phyloP scores from a whole-genome alignment of 2,797 vertebrate species.

The Epinephelus malabaricus region DNA sequence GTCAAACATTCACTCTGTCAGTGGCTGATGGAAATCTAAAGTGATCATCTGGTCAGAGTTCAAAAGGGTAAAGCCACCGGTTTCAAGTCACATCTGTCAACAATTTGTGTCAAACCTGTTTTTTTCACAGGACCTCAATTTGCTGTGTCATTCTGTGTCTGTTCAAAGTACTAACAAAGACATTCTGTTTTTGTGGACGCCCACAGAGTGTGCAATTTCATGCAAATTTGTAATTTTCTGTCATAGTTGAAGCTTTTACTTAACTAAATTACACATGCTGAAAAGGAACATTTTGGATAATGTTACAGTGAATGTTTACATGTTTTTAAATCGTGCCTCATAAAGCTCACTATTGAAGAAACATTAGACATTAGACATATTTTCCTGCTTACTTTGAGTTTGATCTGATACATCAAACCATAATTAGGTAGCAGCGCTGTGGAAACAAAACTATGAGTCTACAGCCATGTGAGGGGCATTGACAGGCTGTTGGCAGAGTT shows the following conservation, averaged over 20 bases:
- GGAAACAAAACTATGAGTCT: not conserved
- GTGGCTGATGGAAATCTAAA: constrained; percentile 53
- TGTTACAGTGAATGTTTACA: constrained; percentile 12
- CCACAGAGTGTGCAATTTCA: constrained; percentile 41
- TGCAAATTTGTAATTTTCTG: constrained; percentile 41
- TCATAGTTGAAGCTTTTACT: constrained; percentile 35
- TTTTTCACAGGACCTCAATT: constrained; percentile 36
- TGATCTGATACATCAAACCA: not conserved
- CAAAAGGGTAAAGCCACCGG: not conserved
- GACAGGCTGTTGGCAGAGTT: too few species aligned
- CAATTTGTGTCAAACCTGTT: constrained; percentile 43
- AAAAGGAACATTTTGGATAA: constrained; percentile 20
- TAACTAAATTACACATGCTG: constrained; percentile 35
- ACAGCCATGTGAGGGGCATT: not conserved
- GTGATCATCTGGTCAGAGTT: constrained; percentile 30
- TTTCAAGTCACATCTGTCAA: constrained; percentile 56
- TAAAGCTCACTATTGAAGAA: not conserved
- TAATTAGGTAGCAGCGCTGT: not conserved
- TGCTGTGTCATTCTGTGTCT: constrained; percentile 47
- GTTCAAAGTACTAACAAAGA: constrained; percentile 23
- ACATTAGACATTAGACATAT: not conserved
- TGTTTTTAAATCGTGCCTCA: not conserved
- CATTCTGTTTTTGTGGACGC: constrained; percentile 32
- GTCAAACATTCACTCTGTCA: constrained; percentile 47
- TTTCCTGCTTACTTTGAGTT: not conserved